Base-by-base conservation (phyloP, 2,888 invertebrate species). In the Apamea crenata region DNA sequence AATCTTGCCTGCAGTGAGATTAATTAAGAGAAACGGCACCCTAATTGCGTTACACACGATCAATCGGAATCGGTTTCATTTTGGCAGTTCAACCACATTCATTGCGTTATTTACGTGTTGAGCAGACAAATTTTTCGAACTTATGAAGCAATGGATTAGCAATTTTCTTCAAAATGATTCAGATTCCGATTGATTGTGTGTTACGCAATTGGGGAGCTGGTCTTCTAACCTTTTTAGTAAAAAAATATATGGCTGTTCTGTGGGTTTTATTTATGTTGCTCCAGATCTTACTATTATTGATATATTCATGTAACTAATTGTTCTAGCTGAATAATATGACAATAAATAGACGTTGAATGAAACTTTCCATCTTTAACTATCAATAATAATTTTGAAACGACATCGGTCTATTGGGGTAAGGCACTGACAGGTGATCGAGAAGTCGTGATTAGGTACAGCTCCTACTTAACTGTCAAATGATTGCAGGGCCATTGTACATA, bases 381-480 rank as follows among this genome's bases (percentile, higher is more conserved):
- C 44, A 53, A 77, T 85, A 70, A 50, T 70, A 59, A 71, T 56
- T 77, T 74, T 59, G 29, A 59, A 84, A 71, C 59, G 75, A 61
- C 69, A 72, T 76, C 56, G 65, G 59, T 16, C 44, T 29, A 56
- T 18, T 53, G n/a, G 50, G 18, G n/a, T 70, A 78, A 40, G 10
- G 25, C 21, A 29, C 40, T 75, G 69, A 81, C 69, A 63, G 29
- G 40, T 56, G 56, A 85, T 56, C 40, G 61, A 67, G 63, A 85
- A 67, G 50, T 83, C 82, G 85, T 83, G 81, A 71, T 40, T 66
- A n/a, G n/a, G n/a, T n/a, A 56, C 32, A 61, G 63, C 81, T 74
- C 59, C 71, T 71, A 80, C 70, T 71, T 63, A 80, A 40, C 85
- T 80, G 82, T 74, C 80, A 74, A 80, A 85, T 50, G 47, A 47